These are phyloP conservation scores for Scatophagus argus DNA, from an alignment of 2,113 vertebrate species.

Conservation along the genomic window DNA sequence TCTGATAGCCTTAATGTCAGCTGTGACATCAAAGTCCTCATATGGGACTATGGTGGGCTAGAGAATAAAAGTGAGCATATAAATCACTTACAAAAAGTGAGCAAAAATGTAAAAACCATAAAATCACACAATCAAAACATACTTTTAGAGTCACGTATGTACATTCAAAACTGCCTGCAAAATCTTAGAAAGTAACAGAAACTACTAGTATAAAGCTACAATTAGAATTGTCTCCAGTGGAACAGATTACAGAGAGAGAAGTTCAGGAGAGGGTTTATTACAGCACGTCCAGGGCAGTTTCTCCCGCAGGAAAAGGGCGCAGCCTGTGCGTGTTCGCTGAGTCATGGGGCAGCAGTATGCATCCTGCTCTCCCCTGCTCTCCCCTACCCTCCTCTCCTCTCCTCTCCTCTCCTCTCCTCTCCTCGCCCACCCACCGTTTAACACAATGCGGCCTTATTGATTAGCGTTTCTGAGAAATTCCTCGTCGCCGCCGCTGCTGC, in stretches of 20 bases:
- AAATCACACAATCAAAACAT: not conserved
- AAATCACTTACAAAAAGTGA: not conserved
- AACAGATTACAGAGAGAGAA: not conserved
- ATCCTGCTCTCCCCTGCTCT: constrained; percentile 53
- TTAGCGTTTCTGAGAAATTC: constrained; percentile 40
- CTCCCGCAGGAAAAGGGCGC: constrained; percentile 62
- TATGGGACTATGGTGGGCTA: constrained; percentile 84
- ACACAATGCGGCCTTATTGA: constrained; percentile 75
- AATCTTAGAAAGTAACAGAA: not conserved
- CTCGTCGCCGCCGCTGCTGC: constrained; percentile 6
- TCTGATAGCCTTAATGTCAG: constrained; percentile 83
- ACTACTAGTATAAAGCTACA: not conserved
- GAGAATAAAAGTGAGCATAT: not conserved
- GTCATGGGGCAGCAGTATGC: constrained; percentile 66
- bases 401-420: constrained; percentile 49
- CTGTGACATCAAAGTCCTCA: constrained; percentile 83
- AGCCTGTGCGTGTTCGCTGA: constrained; percentile 70
- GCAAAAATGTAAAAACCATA: not conserved
- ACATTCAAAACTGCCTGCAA: not conserved
- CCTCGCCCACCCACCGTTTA: constrained; percentile 52
- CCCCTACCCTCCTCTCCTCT: constrained; percentile 54
- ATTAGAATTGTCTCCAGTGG: too few species aligned
- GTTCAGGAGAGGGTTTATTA: not conserved
- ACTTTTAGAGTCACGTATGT: not conserved
- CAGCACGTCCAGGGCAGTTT: not conserved